These are phyloP conservation scores for Epirrita christyi DNA, from an alignment of 2,888 invertebrate species.

Conservation along the genomic window DNA sequence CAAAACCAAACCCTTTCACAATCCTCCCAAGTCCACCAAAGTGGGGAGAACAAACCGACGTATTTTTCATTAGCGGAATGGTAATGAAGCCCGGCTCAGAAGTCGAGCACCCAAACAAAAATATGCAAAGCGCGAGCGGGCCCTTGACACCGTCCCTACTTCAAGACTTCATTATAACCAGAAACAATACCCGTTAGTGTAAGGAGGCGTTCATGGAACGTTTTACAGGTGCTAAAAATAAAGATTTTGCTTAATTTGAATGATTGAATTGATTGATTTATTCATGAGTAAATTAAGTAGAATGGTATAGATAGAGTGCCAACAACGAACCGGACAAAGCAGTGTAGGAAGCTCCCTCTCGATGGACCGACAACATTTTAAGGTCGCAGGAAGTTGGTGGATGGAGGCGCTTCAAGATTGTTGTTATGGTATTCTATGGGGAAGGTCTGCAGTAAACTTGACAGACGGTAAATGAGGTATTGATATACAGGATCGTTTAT, in stretches of 20 bases:
- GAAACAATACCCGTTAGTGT: slow-evolving; percentile 57
- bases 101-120: slow-evolving; percentile 59
- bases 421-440: too few species aligned
- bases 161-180: slow-evolving; percentile 69
- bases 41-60: slow-evolving; percentile 11
- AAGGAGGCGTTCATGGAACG: slow-evolving; percentile 26
- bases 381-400: too few species aligned
- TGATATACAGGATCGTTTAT: too few species aligned
- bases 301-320: too few species aligned
- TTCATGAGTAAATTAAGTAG: too few species aligned
- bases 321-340: too few species aligned
- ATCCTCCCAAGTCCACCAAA: not conserved
- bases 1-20: slow-evolving; percentile 7
- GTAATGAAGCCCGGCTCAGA: slow-evolving; percentile 46
- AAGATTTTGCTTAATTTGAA: not conserved
- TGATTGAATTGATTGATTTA: too few species aligned
- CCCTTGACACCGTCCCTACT: slow-evolving; percentile 64
- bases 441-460: too few species aligned
- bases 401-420: too few species aligned
- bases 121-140: slow-evolving; percentile 64
- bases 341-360: too few species aligned
- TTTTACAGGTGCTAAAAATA: not conserved
- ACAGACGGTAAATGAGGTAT: too few species aligned
- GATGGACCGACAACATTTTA: too few species aligned
- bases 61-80: slow-evolving; percentile 37